These are phyloP conservation scores for Oreochromis aureus DNA, from an alignment of 2,113 vertebrate genomes.

Conservation along the genomic window DNA sequence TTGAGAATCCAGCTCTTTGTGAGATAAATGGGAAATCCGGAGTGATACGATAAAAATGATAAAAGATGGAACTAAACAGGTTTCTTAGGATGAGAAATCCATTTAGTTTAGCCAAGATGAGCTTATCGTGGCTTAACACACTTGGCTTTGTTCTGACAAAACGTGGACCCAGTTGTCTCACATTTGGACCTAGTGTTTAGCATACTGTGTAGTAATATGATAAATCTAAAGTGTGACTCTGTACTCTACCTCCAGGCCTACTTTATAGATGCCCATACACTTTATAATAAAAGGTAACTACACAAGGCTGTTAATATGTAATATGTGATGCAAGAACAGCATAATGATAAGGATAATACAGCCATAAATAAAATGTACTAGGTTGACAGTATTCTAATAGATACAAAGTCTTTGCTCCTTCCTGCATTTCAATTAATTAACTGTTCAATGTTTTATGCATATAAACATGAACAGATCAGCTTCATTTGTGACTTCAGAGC, in stretches of 20 bases:
- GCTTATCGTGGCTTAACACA: neutral
- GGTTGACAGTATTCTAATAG: neutral
- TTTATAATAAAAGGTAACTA: neutral
- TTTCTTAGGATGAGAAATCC: neutral
- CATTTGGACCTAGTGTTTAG: neutral
- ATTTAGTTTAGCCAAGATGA: neutral
- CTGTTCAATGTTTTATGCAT: neutral
- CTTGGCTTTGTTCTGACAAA: neutral
- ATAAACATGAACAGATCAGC: neutral
- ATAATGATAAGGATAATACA: fast-evolving
- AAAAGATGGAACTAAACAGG: neutral
- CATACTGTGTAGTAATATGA: neutral
- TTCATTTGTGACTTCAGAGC: neutral
- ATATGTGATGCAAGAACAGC: neutral
- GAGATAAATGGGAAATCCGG: neutral
- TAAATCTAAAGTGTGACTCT: neutral
- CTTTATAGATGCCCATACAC: neutral
- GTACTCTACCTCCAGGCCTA: neutral
- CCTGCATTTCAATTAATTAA: neutral
- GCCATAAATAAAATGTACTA: neutral
- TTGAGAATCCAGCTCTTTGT: neutral
- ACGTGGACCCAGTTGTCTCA: neutral
- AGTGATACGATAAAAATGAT: neutral
- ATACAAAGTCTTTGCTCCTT: neutral
- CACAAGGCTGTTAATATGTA: neutral